These are phyloP conservation scores for Berghia stephanieae DNA, from an alignment of 1,140 invertebrate species.

Conservation along the genomic window DNA sequence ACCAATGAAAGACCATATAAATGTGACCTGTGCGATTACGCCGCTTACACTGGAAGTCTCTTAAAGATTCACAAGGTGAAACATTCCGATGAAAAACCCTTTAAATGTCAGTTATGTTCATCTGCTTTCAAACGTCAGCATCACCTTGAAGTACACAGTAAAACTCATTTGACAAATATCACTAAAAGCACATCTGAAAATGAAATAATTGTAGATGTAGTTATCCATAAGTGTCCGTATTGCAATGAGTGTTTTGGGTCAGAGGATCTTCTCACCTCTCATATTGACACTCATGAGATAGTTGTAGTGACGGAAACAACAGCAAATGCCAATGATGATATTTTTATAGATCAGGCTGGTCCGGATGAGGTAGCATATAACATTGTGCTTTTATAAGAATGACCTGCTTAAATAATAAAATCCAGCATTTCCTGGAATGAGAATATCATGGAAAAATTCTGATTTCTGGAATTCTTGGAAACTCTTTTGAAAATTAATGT, in stretches of 20 bases:
- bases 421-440: too few species aligned
- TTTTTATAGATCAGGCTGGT: too few species aligned
- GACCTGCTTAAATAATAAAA: too few species aligned
- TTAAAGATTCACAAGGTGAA: constrained; percentile 20
- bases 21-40: constrained; percentile 33
- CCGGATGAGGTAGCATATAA: constrained; percentile 29
- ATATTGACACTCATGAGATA: constrained; percentile 29
- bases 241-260: not conserved
- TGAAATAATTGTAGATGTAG: not conserved
- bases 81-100: constrained; percentile 25
- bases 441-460: too few species aligned
- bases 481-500: too few species aligned
- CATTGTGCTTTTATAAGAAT: constrained; percentile 25
- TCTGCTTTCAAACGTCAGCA: constrained; percentile 28
- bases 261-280: not conserved
- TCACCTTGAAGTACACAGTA: constrained; percentile 25
- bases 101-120: constrained; percentile 16
- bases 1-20: constrained; percentile 27
- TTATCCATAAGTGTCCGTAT: constrained; percentile 23
- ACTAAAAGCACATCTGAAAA: constrained; percentile 21
- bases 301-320: constrained; percentile 19
- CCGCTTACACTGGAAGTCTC: constrained; percentile 12
- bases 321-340: not conserved
- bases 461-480: too few species aligned
- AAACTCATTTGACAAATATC: too few species aligned